Base-by-base conservation (phyloP, 2,888 invertebrate genomes). In the Dynastes grantii region DNA sequence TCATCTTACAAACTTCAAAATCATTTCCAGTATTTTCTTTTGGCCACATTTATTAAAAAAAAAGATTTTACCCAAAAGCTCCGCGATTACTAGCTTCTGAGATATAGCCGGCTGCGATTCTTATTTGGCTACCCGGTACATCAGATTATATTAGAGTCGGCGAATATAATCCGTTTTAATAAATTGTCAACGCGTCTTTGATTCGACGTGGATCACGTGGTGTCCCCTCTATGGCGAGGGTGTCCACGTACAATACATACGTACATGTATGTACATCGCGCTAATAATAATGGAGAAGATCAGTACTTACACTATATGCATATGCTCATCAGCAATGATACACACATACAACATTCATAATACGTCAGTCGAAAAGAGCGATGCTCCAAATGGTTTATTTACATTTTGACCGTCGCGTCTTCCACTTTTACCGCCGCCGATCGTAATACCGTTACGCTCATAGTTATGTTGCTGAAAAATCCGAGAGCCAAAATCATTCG, bases 151-250 rank as follows among this genome's bases (percentile, higher is more conserved):
- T 29, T 63, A 13, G 2, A 63, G 63, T 32, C 67, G 68, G 58
- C n/a, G 45, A 45, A 55, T 58, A 29, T 70, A 70, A 70, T 76
- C 37, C 65, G 68, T 61, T 63, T 49, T 70, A 80, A 80, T 76
- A 64, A 58, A 63, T 76, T 49, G 68, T 49, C 16, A 37, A 76
- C 64, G 53, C 61, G 61, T 81, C 13, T 80, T 82, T 61, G 81
- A 81, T 68, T 65, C 37, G 53, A 79, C 9, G 37, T 68, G 16
- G 27, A 81, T 84, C 84, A 84, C 84, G 84, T 84, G 84, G 83
- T 80, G 80, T 82, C 83, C 84, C 84, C 84, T 82, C 82, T 83
- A 80, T 80, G 81, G 67, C 78, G 83, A 83, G 83, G 83, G 83
- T 83, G 83, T 81, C 83, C 81, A 75, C 73, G 73, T 61, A 75